Percentiles rank a stretch among this genome's conserved stretches.
These are phyloP conservation scores for Parazoanthus swiftii DNA, from an alignment of 92 coral and sea anemone species.

Conservation along the genomic window DNA sequence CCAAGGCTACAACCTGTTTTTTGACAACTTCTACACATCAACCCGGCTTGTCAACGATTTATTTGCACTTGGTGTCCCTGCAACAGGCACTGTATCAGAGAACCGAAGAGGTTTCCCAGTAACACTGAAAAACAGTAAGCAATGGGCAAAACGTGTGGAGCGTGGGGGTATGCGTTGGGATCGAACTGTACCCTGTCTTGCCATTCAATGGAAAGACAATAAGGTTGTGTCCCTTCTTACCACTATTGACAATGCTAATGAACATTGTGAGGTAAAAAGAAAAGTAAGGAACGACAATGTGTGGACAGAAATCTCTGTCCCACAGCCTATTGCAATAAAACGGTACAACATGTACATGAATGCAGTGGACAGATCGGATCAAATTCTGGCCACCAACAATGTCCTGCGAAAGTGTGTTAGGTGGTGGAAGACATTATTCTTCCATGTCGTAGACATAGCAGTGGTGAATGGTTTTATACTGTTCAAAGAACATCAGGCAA, in stretches of 20 bases:
- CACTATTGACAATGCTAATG: constrained; percentile 62
- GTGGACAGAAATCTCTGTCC: constrained; percentile 46
- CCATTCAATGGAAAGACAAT: constrained; percentile 58
- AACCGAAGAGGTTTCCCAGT: background rate
- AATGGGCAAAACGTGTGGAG: constrained; percentile 59
- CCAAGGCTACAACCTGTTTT: constrained; percentile 72
- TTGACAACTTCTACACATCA: constrained; percentile 65
- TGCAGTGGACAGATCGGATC: constrained; percentile 66
- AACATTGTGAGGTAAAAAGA: constrained; percentile 33
- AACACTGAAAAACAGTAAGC: constrained; percentile 50
- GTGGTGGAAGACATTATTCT: constrained; percentile 71
- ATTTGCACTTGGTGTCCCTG: constrained; percentile 51
- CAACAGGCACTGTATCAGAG: constrained; percentile 54
- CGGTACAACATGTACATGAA: constrained; percentile 61
- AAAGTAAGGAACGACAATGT: constrained; percentile 46
- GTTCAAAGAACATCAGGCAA: constrained; percentile 50
- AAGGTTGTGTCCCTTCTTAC: constrained; percentile 62
- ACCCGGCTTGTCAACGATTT: constrained; percentile 51
- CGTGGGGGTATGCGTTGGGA: constrained; percentile 60
- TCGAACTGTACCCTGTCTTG: constrained; percentile 40
- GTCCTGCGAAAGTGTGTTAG: constrained; percentile 50
- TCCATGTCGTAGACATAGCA: constrained; percentile 61
- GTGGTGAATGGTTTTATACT: constrained; percentile 55
- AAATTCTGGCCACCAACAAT: constrained; percentile 51
- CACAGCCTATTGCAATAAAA: constrained; percentile 53